These are phyloP conservation scores for Pocillopora damicornis DNA, from an alignment of 64 coral and sea anemone genomes.

Conservation along the genomic window DNA sequence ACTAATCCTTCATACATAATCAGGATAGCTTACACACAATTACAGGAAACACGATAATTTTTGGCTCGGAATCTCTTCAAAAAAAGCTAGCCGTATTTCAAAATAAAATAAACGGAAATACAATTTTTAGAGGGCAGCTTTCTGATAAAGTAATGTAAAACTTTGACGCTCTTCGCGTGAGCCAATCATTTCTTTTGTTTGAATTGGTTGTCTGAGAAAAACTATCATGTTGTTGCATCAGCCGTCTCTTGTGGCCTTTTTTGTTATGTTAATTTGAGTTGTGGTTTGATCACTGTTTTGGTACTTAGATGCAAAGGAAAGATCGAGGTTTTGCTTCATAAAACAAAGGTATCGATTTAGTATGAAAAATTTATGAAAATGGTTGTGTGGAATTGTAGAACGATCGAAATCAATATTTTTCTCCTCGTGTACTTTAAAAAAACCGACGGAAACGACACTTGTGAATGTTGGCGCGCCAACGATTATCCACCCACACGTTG, in stretches of 20 bases:
- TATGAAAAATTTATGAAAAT: neutral
- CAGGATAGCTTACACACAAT: neutral
- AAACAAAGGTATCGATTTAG: neutral
- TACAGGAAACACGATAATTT: neutral
- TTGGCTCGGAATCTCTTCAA: neutral
- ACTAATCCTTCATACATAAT: neutral
- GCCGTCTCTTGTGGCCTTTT: neutral
- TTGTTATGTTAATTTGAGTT: constrained; percentile 4
- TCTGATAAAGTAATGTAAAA: neutral
- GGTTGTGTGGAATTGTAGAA: neutral
- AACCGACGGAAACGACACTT: no score
- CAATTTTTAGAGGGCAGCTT: neutral
- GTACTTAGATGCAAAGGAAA: neutral
- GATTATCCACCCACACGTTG: no score
- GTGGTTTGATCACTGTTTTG: neutral
- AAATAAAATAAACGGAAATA: neutral
- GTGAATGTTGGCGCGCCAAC: no score
- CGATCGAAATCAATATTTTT: neutral
- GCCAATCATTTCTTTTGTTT: neutral
- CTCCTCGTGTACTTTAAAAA: neutral
- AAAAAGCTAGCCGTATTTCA: neutral
- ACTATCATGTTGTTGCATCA: constrained; percentile 29
- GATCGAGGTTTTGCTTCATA: neutral
- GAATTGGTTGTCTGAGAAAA: neutral
- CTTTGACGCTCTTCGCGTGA: neutral